A percentile compares a stretch with the other conserved stretches of the same genome.
phyloP scores from a whole-genome alignment of 2,888 invertebrate species.

The Linnaemya vulpina region DNA sequence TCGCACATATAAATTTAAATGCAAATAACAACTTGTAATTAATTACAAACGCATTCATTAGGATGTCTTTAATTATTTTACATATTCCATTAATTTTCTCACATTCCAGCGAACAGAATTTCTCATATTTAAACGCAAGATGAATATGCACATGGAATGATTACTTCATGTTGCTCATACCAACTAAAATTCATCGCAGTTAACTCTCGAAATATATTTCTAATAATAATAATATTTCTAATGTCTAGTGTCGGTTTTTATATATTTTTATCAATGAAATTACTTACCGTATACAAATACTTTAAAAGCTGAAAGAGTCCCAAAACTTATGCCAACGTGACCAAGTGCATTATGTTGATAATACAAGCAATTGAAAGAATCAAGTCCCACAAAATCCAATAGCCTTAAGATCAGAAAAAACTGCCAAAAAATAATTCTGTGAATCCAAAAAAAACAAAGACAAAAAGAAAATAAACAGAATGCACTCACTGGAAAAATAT shows the following conservation, averaged over 20 bases:
- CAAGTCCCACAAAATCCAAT: conserved; percentile 54
- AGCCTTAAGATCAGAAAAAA: conserved; percentile 47
- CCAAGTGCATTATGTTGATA: conserved; percentile 26
- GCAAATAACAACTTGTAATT: neutral
- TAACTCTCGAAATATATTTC: conserved; percentile 30
- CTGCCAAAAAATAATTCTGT: conserved; percentile 17
- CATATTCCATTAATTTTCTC: neutral
- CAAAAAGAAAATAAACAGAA: conserved; percentile 23
- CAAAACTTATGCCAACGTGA: conserved; percentile 18
- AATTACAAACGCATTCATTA: conserved; percentile 8
- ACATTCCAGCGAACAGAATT: neutral
- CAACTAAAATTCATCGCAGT: neutral
- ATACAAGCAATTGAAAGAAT: conserved; percentile 54
- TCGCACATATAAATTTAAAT: too few relatives aligned
- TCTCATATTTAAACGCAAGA: neutral
- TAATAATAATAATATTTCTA: neutral
- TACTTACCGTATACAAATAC: neutral
- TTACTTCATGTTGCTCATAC: neutral
- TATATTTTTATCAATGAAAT: conserved; percentile 49
- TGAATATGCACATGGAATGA: neutral
- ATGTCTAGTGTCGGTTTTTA: conserved; percentile 24
- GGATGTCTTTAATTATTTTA: conserved; percentile 18
- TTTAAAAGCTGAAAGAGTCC: neutral
- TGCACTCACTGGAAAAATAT: conserved; percentile 27
- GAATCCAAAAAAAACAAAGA: conserved; percentile 31